Base-by-base conservation (phyloP, 2,797 vertebrate genomes). In the Toxotes lorentzi region DNA sequence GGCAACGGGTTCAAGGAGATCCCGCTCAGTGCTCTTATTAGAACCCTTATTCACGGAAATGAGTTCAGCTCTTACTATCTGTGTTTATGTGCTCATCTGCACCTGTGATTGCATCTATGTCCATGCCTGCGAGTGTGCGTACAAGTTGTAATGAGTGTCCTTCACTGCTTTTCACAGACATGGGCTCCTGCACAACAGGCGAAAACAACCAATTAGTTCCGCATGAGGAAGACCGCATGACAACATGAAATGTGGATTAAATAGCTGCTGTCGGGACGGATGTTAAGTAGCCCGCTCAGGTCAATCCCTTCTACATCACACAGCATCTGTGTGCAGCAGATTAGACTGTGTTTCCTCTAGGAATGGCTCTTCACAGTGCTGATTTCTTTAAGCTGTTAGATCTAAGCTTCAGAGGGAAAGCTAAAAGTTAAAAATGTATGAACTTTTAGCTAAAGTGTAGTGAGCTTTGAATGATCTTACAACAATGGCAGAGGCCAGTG, bases 151-250 rank as follows among this genome's bases (percentile, higher is more conserved):
- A 86, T 68, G 82, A 93, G 85, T 86, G 92, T 92, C 90, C 91
- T 91, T 91, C 88, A 84, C 72, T 78, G 61, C 70, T 78, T 83
- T 77, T 63, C 66, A 70, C 48, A 73, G 74, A 84, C 24, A 68
- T 8, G 45, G 65, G 69, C 66, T 74, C 35, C 63, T 21, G 72
- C 76, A 89, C 77, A 85, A 85, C 81, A 73, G 75, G 81, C 62
- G 34, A 88, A 89, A 92, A 90, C 88, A 93, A 85, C 85, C 90
- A 93, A 94, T 94, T 93, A 90, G 89, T 92, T 91, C 86, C 79
- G 82, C 89, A 67, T 73, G 72, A 79, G 60, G 47, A 76, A 65
- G 70, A 70, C 74, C 3, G 50, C 87, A 72, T 82, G 87, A 92
- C 86, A 86, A 83, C 90, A 86, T 85, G 81, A 87, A 89, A 88